Evolutionary conservation across 2,113 vertebrate genomes (phyloP).

Genomic region (rabbit (Oryctolagus cuniculus)): mOryCun1.1 NC_091436.1:44083001-44083500

Average conservation of each 20-base stretch:
- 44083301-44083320: neutral
- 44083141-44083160: no score
- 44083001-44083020: no score
- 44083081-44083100: no score
- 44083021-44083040: no score
- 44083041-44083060: no score
- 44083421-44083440: conserved; percentile 10
- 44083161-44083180: no score
- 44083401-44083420: neutral
- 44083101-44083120: no score
- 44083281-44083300: neutral
- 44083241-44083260: neutral
- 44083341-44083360: neutral
- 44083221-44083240: no score
- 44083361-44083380: neutral
- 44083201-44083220: no score
- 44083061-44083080: no score
- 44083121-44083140: no score
- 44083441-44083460: neutral
- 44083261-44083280: neutral
- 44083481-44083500: neutral
- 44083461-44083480: neutral
- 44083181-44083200: no score
- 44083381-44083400: neutral
- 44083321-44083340: neutral